These are phyloP conservation scores for Hypselothyrea guttata DNA, from an alignment of 2,888 invertebrate genomes.

Conservation along the genomic window DNA sequence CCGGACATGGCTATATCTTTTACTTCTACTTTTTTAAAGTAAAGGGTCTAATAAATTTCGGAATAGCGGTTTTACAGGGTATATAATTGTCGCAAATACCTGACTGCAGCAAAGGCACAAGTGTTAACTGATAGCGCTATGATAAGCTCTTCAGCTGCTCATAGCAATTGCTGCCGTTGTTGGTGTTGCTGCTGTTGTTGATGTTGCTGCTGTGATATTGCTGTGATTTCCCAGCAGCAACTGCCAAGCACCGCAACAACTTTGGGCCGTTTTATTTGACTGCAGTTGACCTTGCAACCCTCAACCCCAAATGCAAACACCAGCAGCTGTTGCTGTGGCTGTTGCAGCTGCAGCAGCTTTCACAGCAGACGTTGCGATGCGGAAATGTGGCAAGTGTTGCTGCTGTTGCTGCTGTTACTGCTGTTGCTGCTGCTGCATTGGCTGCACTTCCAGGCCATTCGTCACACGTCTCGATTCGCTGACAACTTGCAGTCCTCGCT, in stretches of 20 bases:
- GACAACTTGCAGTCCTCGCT: conserved; percentile 62
- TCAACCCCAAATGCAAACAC: neutral
- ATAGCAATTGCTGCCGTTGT: conserved; percentile 4
- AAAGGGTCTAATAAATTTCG: neutral
- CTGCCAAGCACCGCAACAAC: conserved; percentile 9
- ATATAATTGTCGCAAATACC: neutral
- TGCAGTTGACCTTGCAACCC: conserved; percentile 42
- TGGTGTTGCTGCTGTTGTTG: conserved; percentile 13
- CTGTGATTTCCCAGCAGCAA: conserved; percentile 19
- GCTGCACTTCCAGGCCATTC: conserved; percentile 72
- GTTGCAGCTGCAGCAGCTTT: conserved; percentile 24
- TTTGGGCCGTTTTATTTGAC: conserved; percentile 3
- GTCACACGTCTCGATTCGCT: conserved; percentile 71
- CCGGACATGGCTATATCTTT: too few relatives aligned
- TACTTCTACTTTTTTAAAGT: too few relatives aligned
- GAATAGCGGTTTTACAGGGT: neutral
- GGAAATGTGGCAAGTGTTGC: conserved; percentile 50
- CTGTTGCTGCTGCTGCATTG: conserved; percentile 58
- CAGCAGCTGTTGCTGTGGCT: neutral
- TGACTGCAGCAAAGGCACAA: too few relatives aligned
- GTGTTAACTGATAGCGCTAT: too few relatives aligned
- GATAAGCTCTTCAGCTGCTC: neutral
- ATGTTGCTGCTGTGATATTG: conserved; percentile 28
- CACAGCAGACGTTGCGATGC: conserved; percentile 51
- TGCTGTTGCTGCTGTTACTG: conserved; percentile 23